phyloP scores from a whole-genome alignment of 2,797 vertebrate species.

The Pachyuromys duprasi region DNA sequence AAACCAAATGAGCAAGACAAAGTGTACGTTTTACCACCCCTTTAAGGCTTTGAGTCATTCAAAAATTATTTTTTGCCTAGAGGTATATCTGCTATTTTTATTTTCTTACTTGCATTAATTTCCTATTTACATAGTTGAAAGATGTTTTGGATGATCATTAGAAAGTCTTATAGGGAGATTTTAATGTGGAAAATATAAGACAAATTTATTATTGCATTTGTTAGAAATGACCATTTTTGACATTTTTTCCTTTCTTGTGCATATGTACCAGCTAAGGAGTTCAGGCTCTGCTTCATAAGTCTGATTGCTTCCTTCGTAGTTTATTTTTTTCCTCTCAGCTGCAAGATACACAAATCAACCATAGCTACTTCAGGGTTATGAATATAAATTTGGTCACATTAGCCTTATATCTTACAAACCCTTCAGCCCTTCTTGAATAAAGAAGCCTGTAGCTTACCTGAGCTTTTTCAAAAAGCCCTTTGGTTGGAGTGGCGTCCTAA shows the following conservation, averaged over 20 bases:
- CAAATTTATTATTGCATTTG: not conserved
- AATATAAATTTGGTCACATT: not conserved
- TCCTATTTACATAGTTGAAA: not conserved
- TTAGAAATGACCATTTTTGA: not conserved
- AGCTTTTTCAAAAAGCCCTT: not conserved
- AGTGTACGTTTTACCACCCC: not conserved
- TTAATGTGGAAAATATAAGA: not conserved
- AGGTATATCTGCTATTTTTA: not conserved
- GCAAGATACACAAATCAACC: not conserved
- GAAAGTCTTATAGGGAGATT: not conserved
- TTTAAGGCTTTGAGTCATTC: not conserved
- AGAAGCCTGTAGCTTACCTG: not conserved
- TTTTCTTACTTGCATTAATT: constrained; percentile 7
- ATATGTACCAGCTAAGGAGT: not conserved
- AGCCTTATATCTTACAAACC: not conserved
- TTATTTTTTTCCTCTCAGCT: not conserved
- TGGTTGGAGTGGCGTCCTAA: not conserved
- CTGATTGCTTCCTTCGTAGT: not conserved
- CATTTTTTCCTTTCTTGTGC: not conserved
- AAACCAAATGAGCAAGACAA: not conserved
- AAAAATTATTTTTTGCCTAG: not conserved
- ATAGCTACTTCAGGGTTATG: not conserved
- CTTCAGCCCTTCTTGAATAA: not conserved
- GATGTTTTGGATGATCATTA: not conserved
- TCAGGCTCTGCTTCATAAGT: not conserved